phyloP scores from a whole-genome alignment of 1,140 invertebrate species.

The Eumaeus atala region DNA sequence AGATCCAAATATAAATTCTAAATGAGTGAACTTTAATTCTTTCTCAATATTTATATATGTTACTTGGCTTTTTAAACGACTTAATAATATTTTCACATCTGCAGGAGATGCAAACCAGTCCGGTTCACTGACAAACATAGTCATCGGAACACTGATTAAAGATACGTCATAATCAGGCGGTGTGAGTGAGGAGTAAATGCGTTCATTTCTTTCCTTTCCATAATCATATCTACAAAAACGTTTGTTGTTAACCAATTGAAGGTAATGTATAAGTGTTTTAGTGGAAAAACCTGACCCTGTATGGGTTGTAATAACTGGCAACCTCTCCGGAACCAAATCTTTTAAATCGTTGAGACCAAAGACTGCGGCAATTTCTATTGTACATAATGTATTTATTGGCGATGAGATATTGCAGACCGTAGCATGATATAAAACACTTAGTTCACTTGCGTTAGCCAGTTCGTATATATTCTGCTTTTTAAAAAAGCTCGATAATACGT shows the following conservation, averaged over 20 bases:
- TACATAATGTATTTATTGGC: constrained; percentile 34
- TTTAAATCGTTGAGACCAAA: constrained; percentile 40
- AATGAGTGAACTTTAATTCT: constrained; percentile 46
- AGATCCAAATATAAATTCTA: constrained; percentile 54
- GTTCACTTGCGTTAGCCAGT: not conserved
- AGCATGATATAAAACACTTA: constrained; percentile 27
- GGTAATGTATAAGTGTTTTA: constrained; percentile 49
- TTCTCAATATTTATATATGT: constrained; percentile 35
- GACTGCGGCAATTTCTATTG: constrained; percentile 37
- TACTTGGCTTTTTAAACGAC: constrained; percentile 34
- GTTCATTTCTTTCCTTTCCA: constrained; percentile 35
- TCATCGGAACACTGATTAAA: constrained; percentile 35
- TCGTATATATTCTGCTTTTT: constrained; percentile 31
- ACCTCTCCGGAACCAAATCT: constrained; percentile 34
- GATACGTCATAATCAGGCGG: constrained; percentile 49
- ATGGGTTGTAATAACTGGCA: constrained; percentile 45
- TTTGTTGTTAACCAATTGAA: constrained; percentile 43
- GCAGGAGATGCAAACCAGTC: constrained; percentile 47
- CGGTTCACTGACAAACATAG: constrained; percentile 40
- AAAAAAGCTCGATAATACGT: constrained; percentile 26
- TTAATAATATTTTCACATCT: constrained; percentile 35
- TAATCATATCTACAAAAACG: constrained; percentile 51
- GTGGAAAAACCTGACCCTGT: constrained; percentile 46
- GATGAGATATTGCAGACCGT: constrained; percentile 36
- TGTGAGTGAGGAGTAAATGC: constrained; percentile 31